Base-by-base conservation (phyloP, 2,888 invertebrate genomes). In the Dinocampus coccinellae region DNA sequence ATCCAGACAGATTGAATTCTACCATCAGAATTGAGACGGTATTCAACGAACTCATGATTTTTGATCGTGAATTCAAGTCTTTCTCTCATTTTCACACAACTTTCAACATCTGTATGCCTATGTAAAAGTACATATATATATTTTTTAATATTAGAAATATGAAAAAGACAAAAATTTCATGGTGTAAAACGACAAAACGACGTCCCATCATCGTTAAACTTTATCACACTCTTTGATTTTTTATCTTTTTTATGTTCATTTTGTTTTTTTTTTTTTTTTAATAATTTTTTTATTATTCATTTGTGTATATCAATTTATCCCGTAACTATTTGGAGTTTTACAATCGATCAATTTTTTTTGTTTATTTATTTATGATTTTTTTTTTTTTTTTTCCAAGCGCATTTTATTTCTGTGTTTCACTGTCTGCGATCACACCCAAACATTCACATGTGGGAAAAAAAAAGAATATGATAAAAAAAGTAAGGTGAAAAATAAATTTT, bases 1-100 rank as follows among this genome's bases (percentile, higher is more conserved):
- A 47, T 47, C 47, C 47, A 47, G 47, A 16, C 47, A 47, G 47
- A 47, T 47, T 47, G 47, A 47, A 47, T 47, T n/a, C 47, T n/a
- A 47, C 47, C 16, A 47, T 47, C 20, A 47, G 16, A 47, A 16
- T 47, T 47, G 47, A 47, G 47, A 47, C 16, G 7, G 16, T 16
- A 47, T 47, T 47, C 47, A 47, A 47, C 47, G 16, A 16, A 47
- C 16, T 47, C 47, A 47, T 47, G 47, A 47, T 47, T 47, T 47
- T 16, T 16, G 47, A 47, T 47, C 47, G 47, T 16, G 16, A 47
- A 47, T 47, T 47, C 16, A 47, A 47, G 47, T 47, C 47, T 16
- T 47, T 47, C 20, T 47, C 47, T 47, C 39, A 39, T 39, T 47
- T 20, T n/a, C 16, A 47, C 16, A 47, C 2, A 47, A n/a, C 47